Evolutionary conservation across 2,113 vertebrate species (phyloP), one percentile per base, ranked within the genome.

Genomic region (Otocyon megalotis): DNA sequence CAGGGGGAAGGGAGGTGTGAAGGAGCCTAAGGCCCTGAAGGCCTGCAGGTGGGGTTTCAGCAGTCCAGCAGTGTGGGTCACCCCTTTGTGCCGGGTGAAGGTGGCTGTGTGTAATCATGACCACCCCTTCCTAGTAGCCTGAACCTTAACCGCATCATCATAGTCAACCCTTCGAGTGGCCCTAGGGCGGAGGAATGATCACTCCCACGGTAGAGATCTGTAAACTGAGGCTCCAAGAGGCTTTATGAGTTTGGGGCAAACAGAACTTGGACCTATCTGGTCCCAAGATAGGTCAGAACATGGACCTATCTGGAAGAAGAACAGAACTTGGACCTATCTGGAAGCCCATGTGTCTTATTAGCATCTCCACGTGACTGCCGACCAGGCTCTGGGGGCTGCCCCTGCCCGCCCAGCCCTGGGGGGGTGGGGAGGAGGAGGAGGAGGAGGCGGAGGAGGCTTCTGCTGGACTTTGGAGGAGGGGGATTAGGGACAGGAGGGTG

Each of bases 381-480:
- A 32, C 26, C 35, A 15, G 24, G 12, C 2, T 24, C 54, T 35
- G 5, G 63, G 19, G 20, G 54, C 71, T 48, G 22, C 16, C 54
- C n/a, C 67, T 83, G 17, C 14, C 1, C 1, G 3, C 22, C 26
- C 5, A 37, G 35, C 2, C 24, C 50, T 32, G 15, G 8, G 26
- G 65, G n/a, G n/a, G n/a, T n/a, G n/a, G n/a, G 43, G 43, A 43
- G 6, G 43, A 43, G 6, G 43, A 43, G 43, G 43, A 6, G 5
- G 43, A 43, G 65, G 30, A 53, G 53, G 19, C 60, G 37, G 14
- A 8, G 15, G 53, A 5, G 2, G 1, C 35, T 54, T 6, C 26
- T 1, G n/a, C 3, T 0, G 1, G 20, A n/a, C 67, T 69, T 69
- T 69, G 67, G 32, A 35, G 67, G 67, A n/a, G 32, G 65, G 54